These are phyloP conservation scores for Agonopterix subpropinquella DNA, from an alignment of 2,888 invertebrate species.

Conservation along the genomic window DNA sequence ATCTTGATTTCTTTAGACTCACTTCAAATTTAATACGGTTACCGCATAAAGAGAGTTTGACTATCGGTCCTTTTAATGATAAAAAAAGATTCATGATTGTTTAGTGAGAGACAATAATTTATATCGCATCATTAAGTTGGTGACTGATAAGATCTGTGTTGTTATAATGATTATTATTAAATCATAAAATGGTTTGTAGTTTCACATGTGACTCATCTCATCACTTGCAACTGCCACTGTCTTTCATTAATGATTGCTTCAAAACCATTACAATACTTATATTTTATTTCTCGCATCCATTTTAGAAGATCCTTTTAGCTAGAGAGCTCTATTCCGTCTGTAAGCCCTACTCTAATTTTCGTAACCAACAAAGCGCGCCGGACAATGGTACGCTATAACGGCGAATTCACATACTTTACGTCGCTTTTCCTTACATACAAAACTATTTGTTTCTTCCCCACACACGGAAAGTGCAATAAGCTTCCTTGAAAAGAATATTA, in stretches of 20 bases:
- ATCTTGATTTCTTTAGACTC: conserved; percentile 34
- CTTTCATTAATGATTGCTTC: no score
- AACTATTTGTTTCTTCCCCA: conserved; percentile 56
- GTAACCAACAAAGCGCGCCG: conserved; percentile 45
- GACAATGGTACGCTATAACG: conserved; percentile 52
- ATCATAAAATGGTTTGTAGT: neutral
- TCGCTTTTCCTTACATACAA: conserved; percentile 38
- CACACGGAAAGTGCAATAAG: conserved; percentile 53
- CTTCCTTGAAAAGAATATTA: conserved; percentile 66
- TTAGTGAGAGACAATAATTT: conserved; percentile 49
- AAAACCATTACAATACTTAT: no score
- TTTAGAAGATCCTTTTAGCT: no score
- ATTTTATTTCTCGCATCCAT: no score
- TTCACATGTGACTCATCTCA: no score
- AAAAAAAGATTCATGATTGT: conserved; percentile 20
- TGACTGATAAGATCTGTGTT: conserved; percentile 44
- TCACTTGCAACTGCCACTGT: no score
- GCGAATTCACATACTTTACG: conserved; percentile 43
- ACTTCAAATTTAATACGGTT: conserved; percentile 29
- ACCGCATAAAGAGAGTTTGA: conserved; percentile 25
- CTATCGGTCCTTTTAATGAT: conserved; percentile 38
- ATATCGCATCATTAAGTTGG: conserved; percentile 57
- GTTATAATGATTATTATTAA: conserved; percentile 18
- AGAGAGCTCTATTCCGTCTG: neutral
- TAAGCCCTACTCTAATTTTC: conserved; percentile 31